Conservation (phyloP, 1,140 invertebrate species). For the Battus philenor region DNA sequence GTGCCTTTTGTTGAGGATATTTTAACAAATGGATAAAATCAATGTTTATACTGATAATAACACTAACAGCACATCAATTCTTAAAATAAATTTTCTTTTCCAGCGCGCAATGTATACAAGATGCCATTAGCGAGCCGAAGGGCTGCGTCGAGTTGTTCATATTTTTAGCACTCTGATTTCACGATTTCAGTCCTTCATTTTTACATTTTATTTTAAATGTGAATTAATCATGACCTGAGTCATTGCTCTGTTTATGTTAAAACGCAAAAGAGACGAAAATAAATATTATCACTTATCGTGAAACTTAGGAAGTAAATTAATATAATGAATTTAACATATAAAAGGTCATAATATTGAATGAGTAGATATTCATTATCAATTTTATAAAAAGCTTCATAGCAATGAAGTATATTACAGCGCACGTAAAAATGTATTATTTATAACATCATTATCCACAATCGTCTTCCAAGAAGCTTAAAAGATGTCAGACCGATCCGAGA, state of each 20-base stretch:
- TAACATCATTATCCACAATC: too few species aligned
- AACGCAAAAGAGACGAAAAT: conserved; percentile 1
- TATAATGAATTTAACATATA: too few species aligned
- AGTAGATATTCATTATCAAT: too few species aligned
- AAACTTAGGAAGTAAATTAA: too few species aligned
- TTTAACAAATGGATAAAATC: conserved; percentile 17
- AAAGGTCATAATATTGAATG: too few species aligned
- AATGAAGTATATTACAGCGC: too few species aligned
- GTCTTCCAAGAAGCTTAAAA: too few species aligned
- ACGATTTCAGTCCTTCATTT: conserved; percentile 38
- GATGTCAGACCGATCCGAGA: too few species aligned
- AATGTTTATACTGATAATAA: conserved; percentile 33
- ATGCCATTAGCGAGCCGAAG: conserved; percentile 38
- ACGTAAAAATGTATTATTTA: too few species aligned
- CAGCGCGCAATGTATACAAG: conserved; percentile 38
- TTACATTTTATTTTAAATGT: conserved; percentile 30
- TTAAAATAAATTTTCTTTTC: conserved; percentile 22
- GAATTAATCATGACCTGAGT: conserved; percentile 21
- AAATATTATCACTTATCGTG: not conserved
- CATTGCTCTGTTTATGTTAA: conserved; percentile 14
- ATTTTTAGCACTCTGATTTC: conserved; percentile 43
- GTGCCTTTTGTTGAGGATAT: conserved; percentile 14
- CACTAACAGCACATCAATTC: conserved; percentile 22
- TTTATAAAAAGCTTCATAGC: too few species aligned
- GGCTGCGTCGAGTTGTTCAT: conserved; percentile 27